Evolutionary conservation across 1,140 invertebrate genomes (phyloP), one percentile per base, ranked within the genome.

Genomic region (Amyelois transitella): DNA sequence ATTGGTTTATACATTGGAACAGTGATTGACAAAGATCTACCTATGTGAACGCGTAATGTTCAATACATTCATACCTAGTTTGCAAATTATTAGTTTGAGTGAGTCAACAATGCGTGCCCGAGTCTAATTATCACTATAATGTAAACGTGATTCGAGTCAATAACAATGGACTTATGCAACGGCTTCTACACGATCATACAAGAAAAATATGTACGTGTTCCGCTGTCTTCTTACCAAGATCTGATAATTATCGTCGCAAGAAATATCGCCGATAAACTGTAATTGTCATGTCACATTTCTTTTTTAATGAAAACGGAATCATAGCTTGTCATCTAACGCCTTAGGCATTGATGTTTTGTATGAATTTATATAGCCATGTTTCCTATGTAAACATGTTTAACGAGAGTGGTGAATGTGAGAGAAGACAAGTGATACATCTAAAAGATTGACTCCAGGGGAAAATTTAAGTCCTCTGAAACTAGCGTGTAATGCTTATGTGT

Each of bases 81-180:
- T 38, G 32, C 32, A 38, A 38, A 38, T 38, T 38, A 38, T 38
- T 38, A 38, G 32, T 38, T 38, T 3, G 4, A 55, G 20, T 53
- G 51, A 53, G 51, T 53, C 38, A 52, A 57, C 51, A 32, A 24
- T 55, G 58, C 61, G 48, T 61, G 55, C 53, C 48, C 50, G 48
- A 53, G 18, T 55, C 22, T 57, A 59, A 61, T 64, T 58, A 64
- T 60, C 18, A 57, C 45, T 45, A 54, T 62, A 64, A 60, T 51
- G 56, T 54, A 64, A 60, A 57, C 58, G 58, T 62, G 50, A 55
- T 64, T 58, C 53, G 62, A 60, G 58, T 64, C 61, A 54, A 64
- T 60, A 58, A 59, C 55, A 58, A 53, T 60, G 58, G 61, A 51
- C 55, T 64, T 61, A 68, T 62, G 58, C 54, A 62, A 66, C 17